These are phyloP conservation scores for Passerina amoena DNA, from an alignment of 2,113 vertebrate genomes.

Conservation along the genomic window DNA sequence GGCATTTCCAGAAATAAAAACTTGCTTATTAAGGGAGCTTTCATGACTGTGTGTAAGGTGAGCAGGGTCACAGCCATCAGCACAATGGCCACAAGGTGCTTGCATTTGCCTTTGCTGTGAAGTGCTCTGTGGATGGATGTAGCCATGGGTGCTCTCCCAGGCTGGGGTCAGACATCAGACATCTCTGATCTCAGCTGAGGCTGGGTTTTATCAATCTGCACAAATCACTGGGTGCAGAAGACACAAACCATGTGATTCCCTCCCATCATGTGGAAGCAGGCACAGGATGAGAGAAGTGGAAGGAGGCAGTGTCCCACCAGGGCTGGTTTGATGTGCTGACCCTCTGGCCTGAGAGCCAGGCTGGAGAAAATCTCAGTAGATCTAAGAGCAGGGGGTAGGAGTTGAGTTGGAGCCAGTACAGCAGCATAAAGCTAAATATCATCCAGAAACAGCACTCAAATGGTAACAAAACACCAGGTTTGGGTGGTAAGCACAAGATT, in stretches of 20 bases:
- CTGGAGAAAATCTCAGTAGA: neutral
- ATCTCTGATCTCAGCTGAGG: neutral
- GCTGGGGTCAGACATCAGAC: neutral
- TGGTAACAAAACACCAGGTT: neutral
- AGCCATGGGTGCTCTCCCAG: neutral
- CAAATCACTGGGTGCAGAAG: neutral
- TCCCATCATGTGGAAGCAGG: neutral
- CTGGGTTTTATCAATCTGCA: neutral
- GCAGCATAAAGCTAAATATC: neutral
- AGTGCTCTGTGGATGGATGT: neutral
- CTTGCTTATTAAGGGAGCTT: neutral
- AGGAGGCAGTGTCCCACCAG: neutral
- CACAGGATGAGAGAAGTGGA: neutral
- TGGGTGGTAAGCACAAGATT: neutral
- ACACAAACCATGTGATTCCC: neutral
- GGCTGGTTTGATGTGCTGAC: neutral
- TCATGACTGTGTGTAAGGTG: neutral
- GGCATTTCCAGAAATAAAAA: neutral
- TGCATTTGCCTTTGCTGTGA: neutral
- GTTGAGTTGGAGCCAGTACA: neutral
- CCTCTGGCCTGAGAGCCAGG: accelerated
- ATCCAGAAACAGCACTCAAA: neutral
- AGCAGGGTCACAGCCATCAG: neutral
- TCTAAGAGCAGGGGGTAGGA: neutral
- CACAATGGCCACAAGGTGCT: neutral